Evolutionary conservation across 2,888 invertebrate species (phyloP), one percentile per base, ranked within the genome.

Genomic region (Digitonthophagus gazella): DNA sequence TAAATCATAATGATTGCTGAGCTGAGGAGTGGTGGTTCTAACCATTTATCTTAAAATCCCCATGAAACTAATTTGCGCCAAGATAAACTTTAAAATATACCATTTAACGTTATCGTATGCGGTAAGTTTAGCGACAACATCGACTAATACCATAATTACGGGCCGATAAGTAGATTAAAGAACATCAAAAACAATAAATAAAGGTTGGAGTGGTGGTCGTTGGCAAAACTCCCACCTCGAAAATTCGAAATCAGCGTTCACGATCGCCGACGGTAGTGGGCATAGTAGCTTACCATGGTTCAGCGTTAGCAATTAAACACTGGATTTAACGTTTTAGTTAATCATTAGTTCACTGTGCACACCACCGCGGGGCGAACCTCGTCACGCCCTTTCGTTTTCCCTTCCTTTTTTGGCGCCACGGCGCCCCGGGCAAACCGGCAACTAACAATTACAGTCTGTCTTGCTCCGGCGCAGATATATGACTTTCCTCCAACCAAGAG

Each of bases 321-420:
- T 20, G 61, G 61, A 20, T 61, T 78, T 75, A 78, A 79, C 78
- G 73, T 78, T 73, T 79, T 78, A 77, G 78, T 76, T 80, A 80
- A 81, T 78, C 76, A 79, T 79, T 79, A 79, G 80, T 81, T 80
- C 79, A 78, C 77, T 78, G 78, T 78, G 75, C 75, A 75, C 76
- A 78, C 76, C 79, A 78, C 78, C 76, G 77, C 77, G 77, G 78
- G 79, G 70, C 72, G 72, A 74, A 19, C 61, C 19, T 19, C 61
- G 61, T 18, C 61, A 64, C 70, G 67, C 71, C 73, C 70, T 71
- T 73, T 73, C 69, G 74, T 76, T 74, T 77, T 79, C 78, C 75
- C 76, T 79, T 79, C 76, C 74, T 71, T 80, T 81, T 81, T 80
- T 81, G 82, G 82, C 81, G 82, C 82, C 82, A 82, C 81, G 79